Conservation (phyloP, 2,113 vertebrate genomes). For the Amia ocellicauda region DNA sequence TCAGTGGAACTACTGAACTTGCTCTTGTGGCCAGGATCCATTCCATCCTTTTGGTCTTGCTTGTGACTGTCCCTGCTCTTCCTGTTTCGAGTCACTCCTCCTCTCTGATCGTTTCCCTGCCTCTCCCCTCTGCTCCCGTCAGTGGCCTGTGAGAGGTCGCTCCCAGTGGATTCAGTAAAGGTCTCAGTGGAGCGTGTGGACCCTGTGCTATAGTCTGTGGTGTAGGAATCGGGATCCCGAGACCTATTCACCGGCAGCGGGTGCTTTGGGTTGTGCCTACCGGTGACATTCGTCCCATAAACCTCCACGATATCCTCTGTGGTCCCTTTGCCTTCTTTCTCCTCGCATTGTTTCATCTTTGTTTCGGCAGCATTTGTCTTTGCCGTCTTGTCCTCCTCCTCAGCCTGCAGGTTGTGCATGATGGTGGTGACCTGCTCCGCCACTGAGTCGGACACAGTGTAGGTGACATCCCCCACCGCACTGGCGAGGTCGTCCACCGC, state of each 20-base stretch:
- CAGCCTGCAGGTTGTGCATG: conserved; percentile 70
- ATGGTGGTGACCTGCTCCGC: conserved; percentile 84
- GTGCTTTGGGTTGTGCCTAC: conserved; percentile 35
- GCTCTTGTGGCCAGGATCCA: neutral
- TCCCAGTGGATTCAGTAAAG: conserved; percentile 11
- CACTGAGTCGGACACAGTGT: conserved; percentile 80
- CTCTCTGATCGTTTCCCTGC: neutral
- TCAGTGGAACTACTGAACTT: too few relatives aligned
- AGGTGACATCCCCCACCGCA: conserved; percentile 79
- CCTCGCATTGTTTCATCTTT: neutral
- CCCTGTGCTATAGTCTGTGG: conserved; percentile 18
- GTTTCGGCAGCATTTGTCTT: neutral
- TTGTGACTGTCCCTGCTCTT: neutral
- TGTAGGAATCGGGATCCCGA: conserved; percentile 33
- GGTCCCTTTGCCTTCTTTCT: neutral
- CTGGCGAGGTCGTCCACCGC: conserved; percentile 80
- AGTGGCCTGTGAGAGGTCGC: conserved; percentile 14
- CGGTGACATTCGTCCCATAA: neutral
- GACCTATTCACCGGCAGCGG: conserved; percentile 21
- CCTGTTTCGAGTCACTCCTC: neutral
- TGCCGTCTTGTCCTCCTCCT: conserved; percentile 57
- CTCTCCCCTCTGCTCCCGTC: neutral
- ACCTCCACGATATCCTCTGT: neutral
- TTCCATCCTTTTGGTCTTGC: too few relatives aligned
- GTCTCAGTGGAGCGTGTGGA: conserved; percentile 30